These are phyloP conservation scores for Entomobrya multifasciata DNA, from an alignment of 2,888 invertebrate species.

Conservation along the genomic window DNA sequence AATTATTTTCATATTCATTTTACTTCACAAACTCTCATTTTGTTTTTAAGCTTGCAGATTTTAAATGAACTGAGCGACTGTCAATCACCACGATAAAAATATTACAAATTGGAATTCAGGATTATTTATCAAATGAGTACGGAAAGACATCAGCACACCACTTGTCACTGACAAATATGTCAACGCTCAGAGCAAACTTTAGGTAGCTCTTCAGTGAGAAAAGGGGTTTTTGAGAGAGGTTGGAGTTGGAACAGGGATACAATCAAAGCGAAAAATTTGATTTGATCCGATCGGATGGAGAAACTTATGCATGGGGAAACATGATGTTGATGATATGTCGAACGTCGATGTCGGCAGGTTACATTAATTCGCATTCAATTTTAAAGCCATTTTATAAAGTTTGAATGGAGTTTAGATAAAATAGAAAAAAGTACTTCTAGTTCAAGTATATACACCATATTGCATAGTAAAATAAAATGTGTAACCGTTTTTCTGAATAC, in stretches of 20 bases:
- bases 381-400: too few relatives aligned
- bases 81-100: not conserved
- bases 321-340: not conserved
- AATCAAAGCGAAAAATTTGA: not conserved
- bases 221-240: not conserved
- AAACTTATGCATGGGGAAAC: not conserved
- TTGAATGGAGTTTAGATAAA: too few relatives aligned
- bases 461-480: too few relatives aligned
- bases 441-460: too few relatives aligned
- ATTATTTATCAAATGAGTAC: too few relatives aligned
- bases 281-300: conserved; percentile 16
- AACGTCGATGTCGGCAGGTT: not conserved
- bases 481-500: too few relatives aligned
- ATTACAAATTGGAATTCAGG: not conserved
- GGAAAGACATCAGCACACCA: too few relatives aligned
- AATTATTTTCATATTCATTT: too few relatives aligned
- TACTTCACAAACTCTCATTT: conserved; percentile 9
- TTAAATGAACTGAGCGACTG: not conserved
- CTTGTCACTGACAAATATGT: too few relatives aligned
- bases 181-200: too few relatives aligned
- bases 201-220: too few relatives aligned
- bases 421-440: too few relatives aligned
- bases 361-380: conserved; percentile 42
- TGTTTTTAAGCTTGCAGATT: not conserved
- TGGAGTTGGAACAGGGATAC: not conserved